Percentiles rank a stretch among this genome's conserved stretches.
phyloP scores from a whole-genome alignment of 2,888 invertebrate genomes.

The Phlogophora meticulosa region DNA sequence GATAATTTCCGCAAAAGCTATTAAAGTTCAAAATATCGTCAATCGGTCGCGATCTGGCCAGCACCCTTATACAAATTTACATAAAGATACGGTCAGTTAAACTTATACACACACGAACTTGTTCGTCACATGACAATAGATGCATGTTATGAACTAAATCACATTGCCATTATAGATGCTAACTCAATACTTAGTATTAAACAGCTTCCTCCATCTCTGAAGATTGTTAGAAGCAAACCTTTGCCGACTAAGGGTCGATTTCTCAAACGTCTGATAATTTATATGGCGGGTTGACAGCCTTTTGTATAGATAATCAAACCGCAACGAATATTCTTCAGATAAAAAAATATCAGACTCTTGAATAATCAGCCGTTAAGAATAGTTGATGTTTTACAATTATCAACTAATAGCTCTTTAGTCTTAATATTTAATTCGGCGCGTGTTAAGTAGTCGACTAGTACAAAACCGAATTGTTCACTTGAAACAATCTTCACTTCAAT shows the following conservation, averaged over 20 bases:
- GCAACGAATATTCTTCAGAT: too few species aligned
- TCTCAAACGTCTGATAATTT: too few species aligned
- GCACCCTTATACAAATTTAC: constrained; percentile 39
- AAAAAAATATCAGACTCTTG: too few species aligned
- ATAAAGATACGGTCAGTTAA: constrained; percentile 30
- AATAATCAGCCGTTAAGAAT: neutral
- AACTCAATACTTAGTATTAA: constrained; percentile 40
- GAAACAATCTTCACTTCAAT: constrained; percentile 37
- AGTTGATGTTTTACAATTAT: constrained; percentile 5
- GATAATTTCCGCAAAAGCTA: neutral
- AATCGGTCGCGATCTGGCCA: neutral
- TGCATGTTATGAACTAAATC: constrained; percentile 42
- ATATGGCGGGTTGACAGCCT: too few species aligned
- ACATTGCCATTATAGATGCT: constrained; percentile 41
- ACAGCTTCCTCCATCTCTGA: constrained; percentile 19
- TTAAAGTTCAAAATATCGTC: neutral
- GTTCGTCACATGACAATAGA: constrained; percentile 7
- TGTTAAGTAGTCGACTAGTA: neutral
- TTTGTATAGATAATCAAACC: too few species aligned
- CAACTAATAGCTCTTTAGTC: neutral
- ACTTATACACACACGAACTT: constrained; percentile 24
- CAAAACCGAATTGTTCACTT: constrained; percentile 14
- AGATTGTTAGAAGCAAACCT: constrained; percentile 43
- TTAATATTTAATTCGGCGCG: neutral
- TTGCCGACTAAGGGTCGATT: too few species aligned